phyloP scores from a whole-genome alignment of 2,797 vertebrate species.

The Sitta carolinensis region DNA sequence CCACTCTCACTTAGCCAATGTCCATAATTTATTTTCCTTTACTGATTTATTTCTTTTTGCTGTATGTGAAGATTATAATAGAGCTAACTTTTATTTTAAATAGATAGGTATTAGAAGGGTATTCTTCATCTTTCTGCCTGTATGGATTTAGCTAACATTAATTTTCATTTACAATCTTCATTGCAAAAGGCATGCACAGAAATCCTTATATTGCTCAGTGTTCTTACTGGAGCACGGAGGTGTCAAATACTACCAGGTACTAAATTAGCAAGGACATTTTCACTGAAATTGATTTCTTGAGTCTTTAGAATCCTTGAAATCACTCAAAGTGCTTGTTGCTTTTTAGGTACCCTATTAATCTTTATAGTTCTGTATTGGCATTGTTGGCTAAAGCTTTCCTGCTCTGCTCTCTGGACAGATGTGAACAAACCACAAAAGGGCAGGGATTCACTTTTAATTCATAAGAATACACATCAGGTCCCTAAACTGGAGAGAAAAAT shows the following conservation, averaged over 20 bases:
- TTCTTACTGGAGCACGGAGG: constrained; percentile 31
- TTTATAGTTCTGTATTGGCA: constrained; percentile 71
- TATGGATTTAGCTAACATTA: constrained; percentile 9
- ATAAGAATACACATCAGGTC: constrained; percentile 19
- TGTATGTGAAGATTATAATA: not conserved
- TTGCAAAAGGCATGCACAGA: not conserved
- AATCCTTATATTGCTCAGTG: constrained; percentile 7
- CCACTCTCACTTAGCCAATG: not conserved
- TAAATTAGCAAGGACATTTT: constrained; percentile 81
- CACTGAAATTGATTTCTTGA: constrained; percentile 82
- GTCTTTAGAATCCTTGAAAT: constrained; percentile 79
- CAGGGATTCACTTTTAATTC: constrained; percentile 46
- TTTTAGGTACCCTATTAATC: constrained; percentile 77
- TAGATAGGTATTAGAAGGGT: not conserved
- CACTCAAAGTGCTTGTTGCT: constrained; percentile 75
- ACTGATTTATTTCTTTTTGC: constrained; percentile 15
- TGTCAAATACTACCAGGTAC: constrained; percentile 72
- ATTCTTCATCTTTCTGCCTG: constrained; percentile 4
- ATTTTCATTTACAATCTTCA: constrained; percentile 36
- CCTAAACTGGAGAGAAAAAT: constrained; percentile 61
- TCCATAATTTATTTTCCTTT: constrained; percentile 14
- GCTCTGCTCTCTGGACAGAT: constrained; percentile 19
- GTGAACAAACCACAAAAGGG: constrained; percentile 15
- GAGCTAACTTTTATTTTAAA: constrained; percentile 24
- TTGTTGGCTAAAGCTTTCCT: constrained; percentile 30